Percentiles rank a stretch among this genome's conserved stretches.
phyloP scores from a whole-genome alignment of 2,797 vertebrate species.

The Pseudocheirus occidentalis region DNA sequence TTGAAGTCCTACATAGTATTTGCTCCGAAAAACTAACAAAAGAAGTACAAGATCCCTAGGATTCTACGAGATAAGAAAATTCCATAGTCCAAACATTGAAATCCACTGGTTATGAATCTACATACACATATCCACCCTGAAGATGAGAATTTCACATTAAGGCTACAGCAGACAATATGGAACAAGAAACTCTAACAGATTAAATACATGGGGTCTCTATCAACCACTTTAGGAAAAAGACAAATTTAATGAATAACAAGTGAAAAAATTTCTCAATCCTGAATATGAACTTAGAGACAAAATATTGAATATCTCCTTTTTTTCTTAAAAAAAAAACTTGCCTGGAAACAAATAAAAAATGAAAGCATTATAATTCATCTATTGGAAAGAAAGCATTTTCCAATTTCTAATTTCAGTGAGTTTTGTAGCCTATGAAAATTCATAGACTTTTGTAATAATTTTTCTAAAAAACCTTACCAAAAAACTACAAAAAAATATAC shows the following conservation, averaged over 20 bases:
- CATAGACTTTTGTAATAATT: constrained; percentile 18
- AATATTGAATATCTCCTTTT: constrained; percentile 34
- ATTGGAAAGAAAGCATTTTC: background rate
- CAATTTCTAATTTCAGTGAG: background rate
- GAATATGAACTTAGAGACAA: constrained; percentile 11
- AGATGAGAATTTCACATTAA: background rate
- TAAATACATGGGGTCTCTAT: background rate
- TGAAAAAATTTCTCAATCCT: background rate
- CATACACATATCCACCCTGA: background rate
- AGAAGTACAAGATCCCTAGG: constrained; percentile 30
- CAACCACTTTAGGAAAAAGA: constrained; percentile 1
- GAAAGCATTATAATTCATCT: constrained; percentile 4
- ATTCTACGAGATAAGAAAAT: constrained; percentile 10
- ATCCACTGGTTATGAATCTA: constrained; percentile 15
- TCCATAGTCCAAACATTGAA: background rate
- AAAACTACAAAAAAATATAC: constrained; percentile 41
- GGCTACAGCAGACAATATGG: constrained; percentile 25
- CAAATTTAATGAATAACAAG: constrained; percentile 37
- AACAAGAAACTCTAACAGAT: constrained; percentile 1
- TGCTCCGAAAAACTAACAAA: constrained; percentile 28
- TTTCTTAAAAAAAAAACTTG: background rate
- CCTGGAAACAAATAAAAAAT: constrained; percentile 4
- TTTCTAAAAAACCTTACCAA: background rate
- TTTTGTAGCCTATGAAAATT: background rate
- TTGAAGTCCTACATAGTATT: background rate